These are phyloP conservation scores for Brachypodius melanocephalos DNA, from an alignment of 2,113 vertebrate species.

Conservation along the genomic window DNA sequence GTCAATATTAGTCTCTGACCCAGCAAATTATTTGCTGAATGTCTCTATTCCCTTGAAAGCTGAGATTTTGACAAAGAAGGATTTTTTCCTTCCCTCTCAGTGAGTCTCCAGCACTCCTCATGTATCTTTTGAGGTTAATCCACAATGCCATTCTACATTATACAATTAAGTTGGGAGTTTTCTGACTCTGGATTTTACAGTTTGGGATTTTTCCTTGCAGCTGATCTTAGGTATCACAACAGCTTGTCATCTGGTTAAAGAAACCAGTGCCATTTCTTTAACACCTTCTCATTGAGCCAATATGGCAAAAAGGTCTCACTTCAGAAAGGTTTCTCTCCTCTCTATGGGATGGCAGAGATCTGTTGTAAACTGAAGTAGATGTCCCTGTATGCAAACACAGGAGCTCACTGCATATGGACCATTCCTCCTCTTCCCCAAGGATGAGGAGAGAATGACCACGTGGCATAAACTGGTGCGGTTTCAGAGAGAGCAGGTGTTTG, in stretches of 20 bases:
- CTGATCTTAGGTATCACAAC: not conserved
- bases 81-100: not conserved
- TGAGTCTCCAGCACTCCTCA: not conserved
- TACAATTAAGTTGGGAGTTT: not conserved
- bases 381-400: not conserved
- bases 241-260: not conserved
- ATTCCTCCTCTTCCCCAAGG: not conserved
- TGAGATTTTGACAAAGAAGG: not conserved
- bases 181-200: not conserved
- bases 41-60: not conserved
- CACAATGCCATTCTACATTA: not conserved
- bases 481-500: not conserved
- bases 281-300: not conserved
- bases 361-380: not conserved
- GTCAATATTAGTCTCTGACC: conserved; percentile 29
- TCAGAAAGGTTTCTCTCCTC: not conserved
- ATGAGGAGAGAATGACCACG: not conserved
- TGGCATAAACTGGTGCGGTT: not conserved
- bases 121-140: conserved; percentile 1
- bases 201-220: not conserved
- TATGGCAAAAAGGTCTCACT: not conserved
- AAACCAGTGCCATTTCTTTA: not conserved
- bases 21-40: not conserved
- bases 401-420: not conserved
- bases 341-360: not conserved